These are phyloP conservation scores for Psephotus haematonotus DNA, from an alignment of 2,113 vertebrate genomes.

Conservation along the genomic window DNA sequence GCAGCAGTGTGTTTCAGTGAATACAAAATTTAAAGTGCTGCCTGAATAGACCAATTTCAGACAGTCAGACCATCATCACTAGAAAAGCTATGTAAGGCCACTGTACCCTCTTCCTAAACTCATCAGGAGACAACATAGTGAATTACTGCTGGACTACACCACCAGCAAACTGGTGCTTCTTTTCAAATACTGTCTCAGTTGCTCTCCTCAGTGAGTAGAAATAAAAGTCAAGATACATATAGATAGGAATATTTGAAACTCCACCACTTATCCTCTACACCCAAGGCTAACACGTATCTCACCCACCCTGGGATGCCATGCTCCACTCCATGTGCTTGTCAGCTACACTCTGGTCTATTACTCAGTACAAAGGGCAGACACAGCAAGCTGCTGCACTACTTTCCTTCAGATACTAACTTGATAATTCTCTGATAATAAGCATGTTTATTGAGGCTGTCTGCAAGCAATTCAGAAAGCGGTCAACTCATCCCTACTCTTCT, in stretches of 20 bases:
- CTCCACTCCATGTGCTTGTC: neutral
- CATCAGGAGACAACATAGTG: neutral
- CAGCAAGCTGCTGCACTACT: neutral
- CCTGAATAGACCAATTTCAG: neutral
- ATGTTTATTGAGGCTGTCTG: neutral
- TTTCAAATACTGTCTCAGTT: neutral
- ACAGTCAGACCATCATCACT: neutral
- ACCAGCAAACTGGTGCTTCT: neutral
- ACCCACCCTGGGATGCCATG: fast-evolving
- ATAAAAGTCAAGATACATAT: neutral
- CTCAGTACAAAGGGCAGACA: neutral
- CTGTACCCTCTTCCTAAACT: neutral
- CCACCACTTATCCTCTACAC: neutral
- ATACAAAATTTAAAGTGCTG: neutral
- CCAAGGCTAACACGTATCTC: neutral
- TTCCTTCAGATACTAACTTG: neutral
- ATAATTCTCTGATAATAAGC: neutral
- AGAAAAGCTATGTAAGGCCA: neutral
- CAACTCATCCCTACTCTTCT: neutral
- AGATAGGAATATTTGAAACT: neutral
- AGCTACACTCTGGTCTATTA: neutral
- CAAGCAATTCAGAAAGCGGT: neutral
- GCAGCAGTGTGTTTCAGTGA: neutral
- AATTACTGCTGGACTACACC: neutral
- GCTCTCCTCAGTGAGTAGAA: neutral